Evolutionary conservation across 2,797 vertebrate genomes (phyloP).

Genomic region (Esox masquinongy): DNA sequence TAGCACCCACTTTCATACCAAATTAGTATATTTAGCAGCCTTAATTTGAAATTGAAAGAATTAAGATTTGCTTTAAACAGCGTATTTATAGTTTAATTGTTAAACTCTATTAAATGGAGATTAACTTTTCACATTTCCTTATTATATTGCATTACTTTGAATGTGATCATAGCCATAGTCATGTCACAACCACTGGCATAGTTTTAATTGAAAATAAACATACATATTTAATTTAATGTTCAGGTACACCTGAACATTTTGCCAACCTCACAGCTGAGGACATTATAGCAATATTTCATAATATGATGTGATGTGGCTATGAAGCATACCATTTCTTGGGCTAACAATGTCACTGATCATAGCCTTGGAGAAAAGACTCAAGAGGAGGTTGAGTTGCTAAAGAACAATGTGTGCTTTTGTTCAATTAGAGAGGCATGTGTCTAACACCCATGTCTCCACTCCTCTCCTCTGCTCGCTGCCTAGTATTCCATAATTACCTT

Average conservation of each 20-base stretch:
- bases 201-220: not conserved
- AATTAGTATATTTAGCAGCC: conserved; percentile 71
- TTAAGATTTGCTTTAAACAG: conserved; percentile 23
- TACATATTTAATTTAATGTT: not conserved
- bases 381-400: conserved; percentile 52
- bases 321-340: conserved; percentile 33
- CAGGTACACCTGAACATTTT: conserved; percentile 1
- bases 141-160: conserved; percentile 11
- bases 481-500: conserved; percentile 77
- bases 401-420: conserved; percentile 65
- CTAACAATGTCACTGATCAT: conserved; percentile 54
- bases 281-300: not conserved
- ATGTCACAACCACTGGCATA: not conserved
- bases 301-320: conserved; percentile 10
- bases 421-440: conserved; percentile 77
- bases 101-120: conserved; percentile 38
- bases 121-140: conserved; percentile 23
- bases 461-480: conserved; percentile 66
- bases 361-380: conserved; percentile 54
- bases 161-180: conserved; percentile 10
- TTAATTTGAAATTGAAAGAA: conserved; percentile 39
- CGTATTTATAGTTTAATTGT: conserved; percentile 47
- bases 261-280: no score
- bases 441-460: conserved; percentile 75
- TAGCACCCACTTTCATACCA: conserved; percentile 68